phyloP scores from a whole-genome alignment of 2,113 vertebrate species.

The Tautogolabrus adspersus region DNA sequence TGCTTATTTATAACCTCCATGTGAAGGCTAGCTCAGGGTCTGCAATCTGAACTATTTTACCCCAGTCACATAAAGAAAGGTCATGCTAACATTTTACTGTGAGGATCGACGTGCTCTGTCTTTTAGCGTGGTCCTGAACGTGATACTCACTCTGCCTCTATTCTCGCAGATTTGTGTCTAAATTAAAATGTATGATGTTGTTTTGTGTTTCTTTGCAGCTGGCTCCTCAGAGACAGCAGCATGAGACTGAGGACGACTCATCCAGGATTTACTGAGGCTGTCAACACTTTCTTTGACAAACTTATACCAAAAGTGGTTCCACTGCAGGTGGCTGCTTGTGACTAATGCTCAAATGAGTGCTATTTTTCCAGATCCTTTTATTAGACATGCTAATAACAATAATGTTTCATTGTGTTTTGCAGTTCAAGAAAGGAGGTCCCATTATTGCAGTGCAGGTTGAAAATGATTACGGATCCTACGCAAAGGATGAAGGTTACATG shows the following conservation, averaged over 20 bases:
- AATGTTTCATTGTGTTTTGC: conserved; percentile 19
- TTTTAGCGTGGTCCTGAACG: no score
- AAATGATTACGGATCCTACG: conserved; percentile 93
- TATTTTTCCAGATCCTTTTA: not conserved
- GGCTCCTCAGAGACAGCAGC: conserved; percentile 88
- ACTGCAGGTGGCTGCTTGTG: conserved; percentile 85
- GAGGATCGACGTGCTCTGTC: no score
- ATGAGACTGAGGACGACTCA: conserved; percentile 92
- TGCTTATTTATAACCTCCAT: no score
- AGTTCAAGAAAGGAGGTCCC: conserved; percentile 95
- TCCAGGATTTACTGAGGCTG: conserved; percentile 88
- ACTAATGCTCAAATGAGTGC: not conserved
- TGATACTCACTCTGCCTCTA: conserved; percentile 16
- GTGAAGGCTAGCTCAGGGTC: no score
- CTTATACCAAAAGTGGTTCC: conserved; percentile 88
- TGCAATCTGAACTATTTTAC: no score
- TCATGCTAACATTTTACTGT: no score
- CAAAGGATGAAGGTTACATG: conserved; percentile 90
- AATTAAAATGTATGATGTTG: conserved; percentile 1
- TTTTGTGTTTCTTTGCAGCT: conserved; percentile 78
- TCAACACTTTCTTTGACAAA: conserved; percentile 87
- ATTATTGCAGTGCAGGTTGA: conserved; percentile 95
- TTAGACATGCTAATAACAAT: no score
- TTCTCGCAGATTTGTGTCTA: conserved; percentile 16
- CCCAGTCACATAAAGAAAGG: no score